These are phyloP conservation scores for Drosophila percnosoma DNA, from an alignment of 2,888 invertebrate genomes.

Conservation along the genomic window DNA sequence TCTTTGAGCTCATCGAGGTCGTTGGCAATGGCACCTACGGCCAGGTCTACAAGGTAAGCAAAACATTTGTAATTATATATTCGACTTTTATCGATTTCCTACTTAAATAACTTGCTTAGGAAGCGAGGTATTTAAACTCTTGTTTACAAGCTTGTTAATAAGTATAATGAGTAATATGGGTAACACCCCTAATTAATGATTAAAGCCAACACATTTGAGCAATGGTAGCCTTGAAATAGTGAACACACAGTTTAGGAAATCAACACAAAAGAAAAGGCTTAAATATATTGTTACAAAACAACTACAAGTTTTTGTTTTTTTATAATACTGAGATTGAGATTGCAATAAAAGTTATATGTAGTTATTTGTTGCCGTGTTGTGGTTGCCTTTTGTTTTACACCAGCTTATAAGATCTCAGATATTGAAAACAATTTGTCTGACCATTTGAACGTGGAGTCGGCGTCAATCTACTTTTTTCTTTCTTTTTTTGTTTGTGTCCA, in stretches of 20 bases:
- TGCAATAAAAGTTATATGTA: conserved; percentile 18
- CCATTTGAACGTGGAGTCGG: conserved; percentile 34
- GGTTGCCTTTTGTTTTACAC: neutral
- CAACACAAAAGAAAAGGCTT: conserved; percentile 10
- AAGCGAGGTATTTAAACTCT: too few species aligned
- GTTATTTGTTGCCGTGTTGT: conserved; percentile 10
- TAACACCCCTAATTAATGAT: conserved; percentile 8
- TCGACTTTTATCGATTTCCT: neutral
- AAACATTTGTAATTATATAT: neutral
- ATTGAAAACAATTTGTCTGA: conserved; percentile 40
- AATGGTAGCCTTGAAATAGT: conserved; percentile 3
- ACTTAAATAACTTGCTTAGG: neutral
- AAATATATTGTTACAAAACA: conserved; percentile 1
- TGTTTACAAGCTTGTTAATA: neutral
- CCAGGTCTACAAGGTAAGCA: conserved; percentile 98
- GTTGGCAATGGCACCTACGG: conserved; percentile 99
- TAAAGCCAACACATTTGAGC: conserved; percentile 5
- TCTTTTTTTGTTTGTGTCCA: conserved; percentile 31
- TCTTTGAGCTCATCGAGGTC: conserved; percentile 99
- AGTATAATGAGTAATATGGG: neutral
- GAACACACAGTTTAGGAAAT: conserved; percentile 1
- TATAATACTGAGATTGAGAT: conserved; percentile 1
- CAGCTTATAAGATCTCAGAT: conserved; percentile 15
- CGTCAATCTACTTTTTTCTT: neutral
- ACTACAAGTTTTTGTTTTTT: neutral